These are phyloP conservation scores for Omphaloscelis lunosa DNA, from an alignment of 2,888 invertebrate genomes.

Conservation along the genomic window DNA sequence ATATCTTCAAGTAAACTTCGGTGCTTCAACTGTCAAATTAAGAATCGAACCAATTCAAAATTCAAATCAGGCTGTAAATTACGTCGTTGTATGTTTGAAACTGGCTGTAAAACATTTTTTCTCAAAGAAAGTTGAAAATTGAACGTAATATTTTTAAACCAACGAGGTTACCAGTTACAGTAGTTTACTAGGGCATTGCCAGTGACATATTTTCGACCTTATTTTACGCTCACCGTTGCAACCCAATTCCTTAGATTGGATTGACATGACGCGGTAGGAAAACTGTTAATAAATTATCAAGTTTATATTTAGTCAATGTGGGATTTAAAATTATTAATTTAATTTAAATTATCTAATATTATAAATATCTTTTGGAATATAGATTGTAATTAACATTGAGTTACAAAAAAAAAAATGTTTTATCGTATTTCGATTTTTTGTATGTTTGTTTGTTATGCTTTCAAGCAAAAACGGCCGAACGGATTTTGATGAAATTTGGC, in stretches of 20 bases:
- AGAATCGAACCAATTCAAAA: neutral
- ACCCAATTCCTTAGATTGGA: slow-evolving; percentile 45
- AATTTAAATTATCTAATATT: too few species aligned
- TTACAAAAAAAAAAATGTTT: too few species aligned
- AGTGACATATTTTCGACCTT: slow-evolving; percentile 46
- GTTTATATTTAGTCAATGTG: neutral
- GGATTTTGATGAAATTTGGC: too few species aligned
- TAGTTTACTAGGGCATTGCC: slow-evolving; percentile 51
- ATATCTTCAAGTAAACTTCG: neutral
- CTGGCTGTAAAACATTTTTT: neutral
- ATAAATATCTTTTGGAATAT: neutral
- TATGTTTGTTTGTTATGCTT: too few species aligned
- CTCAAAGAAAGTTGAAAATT: slow-evolving; percentile 17
- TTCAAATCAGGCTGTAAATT: neutral
- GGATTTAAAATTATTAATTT: neutral
- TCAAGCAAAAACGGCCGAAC: too few species aligned
- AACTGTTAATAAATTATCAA: slow-evolving; percentile 6
- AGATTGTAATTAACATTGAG: neutral
- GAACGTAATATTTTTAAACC: slow-evolving; percentile 31
- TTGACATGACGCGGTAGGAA: slow-evolving; percentile 15
- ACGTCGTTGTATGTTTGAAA: neutral
- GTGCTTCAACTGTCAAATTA: neutral
- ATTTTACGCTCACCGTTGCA: slow-evolving; percentile 34
- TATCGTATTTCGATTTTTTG: too few species aligned
- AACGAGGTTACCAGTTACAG: slow-evolving; percentile 41